These are phyloP conservation scores for Platerodrilus igneus DNA, from an alignment of 2,888 invertebrate species.

Conservation along the genomic window DNA sequence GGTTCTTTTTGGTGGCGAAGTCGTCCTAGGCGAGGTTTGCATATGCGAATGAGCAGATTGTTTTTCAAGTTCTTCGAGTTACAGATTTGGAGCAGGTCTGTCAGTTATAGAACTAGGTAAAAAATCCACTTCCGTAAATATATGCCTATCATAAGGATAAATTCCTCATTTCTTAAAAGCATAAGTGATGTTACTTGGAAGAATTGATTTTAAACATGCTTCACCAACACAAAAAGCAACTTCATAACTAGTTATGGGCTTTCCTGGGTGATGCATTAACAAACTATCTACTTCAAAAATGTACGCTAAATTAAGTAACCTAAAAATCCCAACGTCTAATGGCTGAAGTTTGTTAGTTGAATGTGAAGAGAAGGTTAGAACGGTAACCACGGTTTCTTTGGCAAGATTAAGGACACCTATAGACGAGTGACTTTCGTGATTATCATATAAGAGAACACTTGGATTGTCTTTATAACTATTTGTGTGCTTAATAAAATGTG, in stretches of 20 bases:
- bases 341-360: slow-evolving; percentile 43
- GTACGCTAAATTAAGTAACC: slow-evolving; percentile 38
- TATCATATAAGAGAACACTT: slow-evolving; percentile 36
- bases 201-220: slow-evolving; percentile 22
- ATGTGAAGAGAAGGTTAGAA: slow-evolving; percentile 44
- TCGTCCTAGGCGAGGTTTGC: no score
- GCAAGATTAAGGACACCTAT: slow-evolving; percentile 30
- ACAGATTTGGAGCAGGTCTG: slow-evolving; percentile 15
- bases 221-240: slow-evolving; percentile 29
- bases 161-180: slow-evolving; percentile 26
- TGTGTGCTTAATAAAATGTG: slow-evolving; percentile 38
- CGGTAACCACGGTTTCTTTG: slow-evolving; percentile 40
- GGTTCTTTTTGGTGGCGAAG: no score
- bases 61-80: slow-evolving; percentile 3
- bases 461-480: slow-evolving; percentile 32
- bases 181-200: slow-evolving; percentile 22
- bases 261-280: slow-evolving; percentile 42
- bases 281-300: slow-evolving; percentile 37
- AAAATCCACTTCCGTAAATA: slow-evolving; percentile 27
- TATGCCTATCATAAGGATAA: slow-evolving; percentile 22
- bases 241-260: slow-evolving; percentile 42
- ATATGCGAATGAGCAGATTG: no score
- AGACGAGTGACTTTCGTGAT: slow-evolving; percentile 36
- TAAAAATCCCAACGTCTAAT: slow-evolving; percentile 33
- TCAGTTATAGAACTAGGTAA: slow-evolving; percentile 21